Percentiles rank a stretch among this genome's conserved stretches.
Evolutionary conservation across 2,888 invertebrate species (phyloP).

Genomic region (Ceriagrion tenellum): DNA sequence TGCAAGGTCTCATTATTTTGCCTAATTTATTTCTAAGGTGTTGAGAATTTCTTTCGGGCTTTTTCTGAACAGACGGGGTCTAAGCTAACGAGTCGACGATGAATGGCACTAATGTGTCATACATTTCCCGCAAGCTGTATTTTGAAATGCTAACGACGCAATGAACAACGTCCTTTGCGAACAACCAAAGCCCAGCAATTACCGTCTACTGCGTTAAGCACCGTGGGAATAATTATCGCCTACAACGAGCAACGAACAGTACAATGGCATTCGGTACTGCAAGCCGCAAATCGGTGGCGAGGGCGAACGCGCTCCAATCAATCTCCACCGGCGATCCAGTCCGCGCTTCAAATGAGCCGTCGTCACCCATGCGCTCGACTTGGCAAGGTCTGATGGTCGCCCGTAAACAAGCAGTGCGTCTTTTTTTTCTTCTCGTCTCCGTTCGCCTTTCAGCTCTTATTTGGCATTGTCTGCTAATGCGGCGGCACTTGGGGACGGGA

Average conservation of each 20-base stretch:
- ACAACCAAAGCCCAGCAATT: background rate
- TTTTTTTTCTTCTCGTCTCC: background rate
- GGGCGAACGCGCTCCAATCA: background rate
- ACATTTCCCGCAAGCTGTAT: background rate
- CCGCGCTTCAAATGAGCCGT: background rate
- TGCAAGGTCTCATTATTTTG: background rate
- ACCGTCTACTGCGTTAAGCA: background rate
- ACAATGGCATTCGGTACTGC: background rate
- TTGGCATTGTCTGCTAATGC: background rate
- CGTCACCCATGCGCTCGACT: slow-evolving; percentile 12
- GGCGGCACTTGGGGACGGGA: background rate
- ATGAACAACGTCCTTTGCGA: background rate
- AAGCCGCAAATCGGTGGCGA: background rate
- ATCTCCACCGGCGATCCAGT: background rate
- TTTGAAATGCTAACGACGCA: background rate
- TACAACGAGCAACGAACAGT: background rate
- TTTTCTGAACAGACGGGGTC: too few species aligned
- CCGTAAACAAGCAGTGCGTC: slow-evolving; percentile 18
- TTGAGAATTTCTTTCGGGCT: background rate
- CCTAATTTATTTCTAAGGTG: background rate
- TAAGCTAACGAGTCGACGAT: background rate
- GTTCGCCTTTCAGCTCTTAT: background rate
- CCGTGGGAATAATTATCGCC: background rate
- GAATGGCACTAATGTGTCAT: background rate
- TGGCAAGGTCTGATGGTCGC: background rate